phyloP scores from a whole-genome alignment of 2,113 vertebrate genomes.

The Scytalopus superciliaris region DNA sequence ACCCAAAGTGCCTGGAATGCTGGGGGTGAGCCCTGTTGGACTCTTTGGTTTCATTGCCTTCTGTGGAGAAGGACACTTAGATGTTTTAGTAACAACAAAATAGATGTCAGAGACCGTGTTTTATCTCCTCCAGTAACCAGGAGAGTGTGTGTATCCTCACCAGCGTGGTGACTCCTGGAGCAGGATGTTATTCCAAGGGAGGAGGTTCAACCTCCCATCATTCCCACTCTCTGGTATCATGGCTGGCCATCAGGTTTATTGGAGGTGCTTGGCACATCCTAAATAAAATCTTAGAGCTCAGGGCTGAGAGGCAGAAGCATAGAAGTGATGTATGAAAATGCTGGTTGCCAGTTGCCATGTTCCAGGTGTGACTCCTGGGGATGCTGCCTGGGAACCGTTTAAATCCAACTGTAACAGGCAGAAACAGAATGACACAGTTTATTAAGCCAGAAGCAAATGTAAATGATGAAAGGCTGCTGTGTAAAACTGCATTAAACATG shows the following conservation, averaged over 20 bases:
- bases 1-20: rapidly evolving
- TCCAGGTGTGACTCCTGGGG: slow-evolving; percentile 17
- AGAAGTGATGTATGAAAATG: not conserved
- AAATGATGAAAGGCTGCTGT: slow-evolving; percentile 41
- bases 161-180: rapidly evolving
- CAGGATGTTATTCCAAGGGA: not conserved
- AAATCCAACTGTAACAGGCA: not conserved
- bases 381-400: not conserved
- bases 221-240: not conserved
- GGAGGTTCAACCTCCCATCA: not conserved
- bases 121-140: not conserved
- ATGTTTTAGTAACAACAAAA: not conserved
- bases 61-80: not conserved
- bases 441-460: slow-evolving; percentile 47
- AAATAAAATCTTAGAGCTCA: not conserved
- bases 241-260: not conserved
- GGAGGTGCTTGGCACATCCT: not conserved
- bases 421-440: not conserved
- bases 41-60: too few relatives aligned
- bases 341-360: not conserved
- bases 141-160: not conserved
- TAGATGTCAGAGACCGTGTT: not conserved
- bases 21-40: not conserved
- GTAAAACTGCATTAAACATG: slow-evolving; percentile 26
- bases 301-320: not conserved